These are phyloP conservation scores for Rostratula benghalensis DNA, from an alignment of 2,113 vertebrate genomes.

Conservation along the genomic window DNA sequence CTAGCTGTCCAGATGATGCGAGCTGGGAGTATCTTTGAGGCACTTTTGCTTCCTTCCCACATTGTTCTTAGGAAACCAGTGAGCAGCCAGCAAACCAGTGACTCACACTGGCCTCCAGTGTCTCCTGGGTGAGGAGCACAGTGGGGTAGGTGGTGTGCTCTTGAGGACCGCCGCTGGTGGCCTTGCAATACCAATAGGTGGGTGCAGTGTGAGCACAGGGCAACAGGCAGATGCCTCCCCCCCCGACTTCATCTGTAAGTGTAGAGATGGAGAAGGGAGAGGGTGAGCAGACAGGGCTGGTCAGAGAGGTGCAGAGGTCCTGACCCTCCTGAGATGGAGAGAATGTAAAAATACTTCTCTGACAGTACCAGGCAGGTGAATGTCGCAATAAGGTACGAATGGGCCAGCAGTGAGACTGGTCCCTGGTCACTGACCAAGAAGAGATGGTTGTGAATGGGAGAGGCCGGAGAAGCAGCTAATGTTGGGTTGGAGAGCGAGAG, in stretches of 20 bases:
- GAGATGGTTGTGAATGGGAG: neutral
- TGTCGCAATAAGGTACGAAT: fast-evolving
- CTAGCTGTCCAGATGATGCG: neutral
- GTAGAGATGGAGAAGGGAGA: neutral
- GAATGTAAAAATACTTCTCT: neutral
- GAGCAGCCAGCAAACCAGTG: neutral
- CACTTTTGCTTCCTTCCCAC: neutral
- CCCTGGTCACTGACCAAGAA: neutral
- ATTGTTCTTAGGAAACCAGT: neutral
- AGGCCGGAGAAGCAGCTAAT: neutral
- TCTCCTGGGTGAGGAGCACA: neutral
- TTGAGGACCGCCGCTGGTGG: neutral
- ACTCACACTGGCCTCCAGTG: neutral
- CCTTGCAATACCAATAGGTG: too few relatives aligned
- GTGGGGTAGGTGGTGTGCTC: fast-evolving
- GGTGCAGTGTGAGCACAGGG: neutral
- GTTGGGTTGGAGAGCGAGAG: neutral
- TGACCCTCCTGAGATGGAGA: neutral
- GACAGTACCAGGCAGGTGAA: neutral
- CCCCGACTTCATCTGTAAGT: neutral
- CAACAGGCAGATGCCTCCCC: neutral
- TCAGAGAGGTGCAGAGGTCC: neutral
- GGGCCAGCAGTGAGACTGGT: neutral
- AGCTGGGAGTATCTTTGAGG: neutral
- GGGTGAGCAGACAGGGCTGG: neutral